Conservation (phyloP, 1,140 invertebrate species). For the Drosophila fuyamai region DNA sequence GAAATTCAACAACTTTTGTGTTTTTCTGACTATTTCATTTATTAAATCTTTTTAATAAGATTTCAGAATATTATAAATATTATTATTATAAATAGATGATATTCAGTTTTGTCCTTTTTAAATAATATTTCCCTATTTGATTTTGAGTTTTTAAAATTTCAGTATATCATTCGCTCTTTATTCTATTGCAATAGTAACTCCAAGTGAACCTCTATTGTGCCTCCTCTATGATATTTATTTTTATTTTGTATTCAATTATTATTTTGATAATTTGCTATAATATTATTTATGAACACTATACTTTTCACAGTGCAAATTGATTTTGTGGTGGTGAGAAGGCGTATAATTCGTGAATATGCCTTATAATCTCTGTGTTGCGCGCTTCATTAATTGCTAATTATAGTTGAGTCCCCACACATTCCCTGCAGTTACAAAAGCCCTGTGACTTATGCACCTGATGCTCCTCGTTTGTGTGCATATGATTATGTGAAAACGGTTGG, state of each 20-base stretch:
- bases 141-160: no score
- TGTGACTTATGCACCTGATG: slow-evolving; percentile 33
- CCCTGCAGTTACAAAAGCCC: background rate
- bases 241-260: background rate
- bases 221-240: no score
- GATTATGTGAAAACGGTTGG: background rate
- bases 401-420: background rate
- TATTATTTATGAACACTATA: background rate
- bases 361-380: slow-evolving; percentile 26
- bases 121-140: no score
- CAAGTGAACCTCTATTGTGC: no score
- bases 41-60: no score
- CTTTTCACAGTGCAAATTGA: slow-evolving; percentile 12
- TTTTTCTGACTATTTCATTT: no score
- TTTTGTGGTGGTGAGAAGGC: background rate
- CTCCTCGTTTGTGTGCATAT: slow-evolving; percentile 7
- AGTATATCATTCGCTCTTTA: no score
- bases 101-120: no score
- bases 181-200: no score
- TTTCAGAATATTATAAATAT: no score
- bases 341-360: slow-evolving; percentile 14
- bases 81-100: no score
- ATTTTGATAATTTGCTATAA: background rate
- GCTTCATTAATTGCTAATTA: slow-evolving; percentile 49
- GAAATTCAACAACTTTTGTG: no score